Evolutionary conservation across 2,888 invertebrate species (phyloP).

Genomic region (Oligia strigilis): DNA sequence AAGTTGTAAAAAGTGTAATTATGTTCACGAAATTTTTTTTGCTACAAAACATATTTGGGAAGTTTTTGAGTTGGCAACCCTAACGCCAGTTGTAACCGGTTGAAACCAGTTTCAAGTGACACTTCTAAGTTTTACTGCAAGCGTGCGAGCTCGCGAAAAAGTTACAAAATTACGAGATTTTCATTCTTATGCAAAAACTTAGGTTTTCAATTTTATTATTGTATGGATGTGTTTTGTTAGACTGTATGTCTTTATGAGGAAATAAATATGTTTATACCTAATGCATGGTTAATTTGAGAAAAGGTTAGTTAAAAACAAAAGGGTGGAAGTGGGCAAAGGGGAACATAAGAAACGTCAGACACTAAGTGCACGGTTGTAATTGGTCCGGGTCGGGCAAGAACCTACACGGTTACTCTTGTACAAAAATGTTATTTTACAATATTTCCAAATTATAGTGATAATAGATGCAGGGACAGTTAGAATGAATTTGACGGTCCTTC

Average conservation of each 20-base stretch:
- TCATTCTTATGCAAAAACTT: constrained; percentile 65
- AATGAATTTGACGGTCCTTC: not conserved
- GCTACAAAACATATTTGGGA: constrained; percentile 2
- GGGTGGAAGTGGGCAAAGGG: not conserved
- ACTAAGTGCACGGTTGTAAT: not conserved
- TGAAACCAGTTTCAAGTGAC: constrained; percentile 71
- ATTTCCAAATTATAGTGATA: not conserved
- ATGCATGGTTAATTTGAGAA: not conserved
- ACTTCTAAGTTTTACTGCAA: constrained; percentile 67
- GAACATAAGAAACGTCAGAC: not conserved
- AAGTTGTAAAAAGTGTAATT: constrained; percentile 53
- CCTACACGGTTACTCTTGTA: not conserved
- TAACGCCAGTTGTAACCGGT: constrained; percentile 68
- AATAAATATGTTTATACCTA: not conserved
- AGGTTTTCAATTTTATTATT: constrained; percentile 11
- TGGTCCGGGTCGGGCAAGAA: not conserved
- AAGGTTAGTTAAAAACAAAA: not conserved
- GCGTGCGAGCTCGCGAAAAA: constrained; percentile 59
- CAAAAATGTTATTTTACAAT: not conserved
- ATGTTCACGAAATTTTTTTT: constrained; percentile 31
- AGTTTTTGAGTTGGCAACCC: constrained; percentile 55
- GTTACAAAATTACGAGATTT: constrained; percentile 62
- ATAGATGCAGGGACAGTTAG: not conserved
- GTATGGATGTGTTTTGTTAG: not conserved
- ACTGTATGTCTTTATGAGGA: not conserved